Evolutionary conservation across 2,797 vertebrate species (phyloP).

Genomic region (Steatocranus sp.): DNA sequence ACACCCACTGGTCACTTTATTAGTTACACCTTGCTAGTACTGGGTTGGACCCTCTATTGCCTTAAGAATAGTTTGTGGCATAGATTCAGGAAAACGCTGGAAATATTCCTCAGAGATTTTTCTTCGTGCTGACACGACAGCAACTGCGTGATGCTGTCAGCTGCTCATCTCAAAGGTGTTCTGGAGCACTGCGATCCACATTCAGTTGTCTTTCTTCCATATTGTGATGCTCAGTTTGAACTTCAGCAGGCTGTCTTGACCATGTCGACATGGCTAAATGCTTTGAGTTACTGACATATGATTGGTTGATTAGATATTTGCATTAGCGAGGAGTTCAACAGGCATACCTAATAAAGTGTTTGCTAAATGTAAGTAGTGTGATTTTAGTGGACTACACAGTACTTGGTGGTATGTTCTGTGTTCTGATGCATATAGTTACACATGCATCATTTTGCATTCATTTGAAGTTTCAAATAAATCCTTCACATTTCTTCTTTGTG

Average conservation of each 20-base stretch:
- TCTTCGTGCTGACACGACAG: neutral
- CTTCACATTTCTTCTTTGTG: neutral
- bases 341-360: neutral
- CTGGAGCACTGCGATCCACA: neutral
- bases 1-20: neutral
- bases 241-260: neutral
- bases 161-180: neutral
- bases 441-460: neutral
- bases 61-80: neutral
- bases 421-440: neutral
- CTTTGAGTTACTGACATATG: neutral
- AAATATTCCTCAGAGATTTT: neutral
- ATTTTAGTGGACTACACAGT: neutral
- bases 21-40: neutral
- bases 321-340: neutral
- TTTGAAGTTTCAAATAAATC: neutral
- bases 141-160: neutral
- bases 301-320: neutral
- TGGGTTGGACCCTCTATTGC: neutral
- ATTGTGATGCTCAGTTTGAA: neutral
- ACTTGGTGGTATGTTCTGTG: neutral
- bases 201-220: neutral
- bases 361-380: neutral
- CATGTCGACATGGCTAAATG: neutral
- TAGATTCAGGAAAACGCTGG: neutral